Evolutionary conservation across 2,888 invertebrate species (phyloP).

Genomic region (Lasius platythorax): DNA sequence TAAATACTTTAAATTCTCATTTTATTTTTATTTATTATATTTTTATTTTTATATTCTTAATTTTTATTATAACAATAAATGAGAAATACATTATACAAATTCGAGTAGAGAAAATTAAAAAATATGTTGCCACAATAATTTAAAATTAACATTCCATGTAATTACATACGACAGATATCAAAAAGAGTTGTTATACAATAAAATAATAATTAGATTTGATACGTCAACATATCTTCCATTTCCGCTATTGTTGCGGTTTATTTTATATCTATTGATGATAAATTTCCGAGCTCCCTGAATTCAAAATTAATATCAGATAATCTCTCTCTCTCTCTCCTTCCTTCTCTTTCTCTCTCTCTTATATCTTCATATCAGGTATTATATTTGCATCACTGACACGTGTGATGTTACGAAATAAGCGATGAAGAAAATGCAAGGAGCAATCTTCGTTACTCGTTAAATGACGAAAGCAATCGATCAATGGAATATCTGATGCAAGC

Average conservation of each 20-base stretch:
- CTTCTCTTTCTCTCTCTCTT: neutral
- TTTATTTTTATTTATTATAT: neutral
- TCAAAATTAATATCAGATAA: neutral
- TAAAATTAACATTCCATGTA: neutral
- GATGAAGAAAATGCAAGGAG: neutral
- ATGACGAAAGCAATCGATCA: neutral
- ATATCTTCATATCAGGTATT: neutral
- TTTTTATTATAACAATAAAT: neutral
- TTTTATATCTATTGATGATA: neutral
- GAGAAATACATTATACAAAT: no score
- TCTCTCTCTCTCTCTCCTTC: neutral
- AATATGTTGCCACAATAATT: neutral
- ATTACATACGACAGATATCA: neutral
- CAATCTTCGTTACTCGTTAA: constrained; percentile 4
- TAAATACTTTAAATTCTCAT: neutral
- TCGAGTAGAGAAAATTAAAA: no score
- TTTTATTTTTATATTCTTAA: neutral
- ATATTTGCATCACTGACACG: neutral
- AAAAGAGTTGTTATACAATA: neutral
- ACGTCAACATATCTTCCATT: neutral
- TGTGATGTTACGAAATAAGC: constrained; percentile 5
- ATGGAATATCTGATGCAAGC: constrained; percentile 3
- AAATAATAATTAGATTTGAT: neutral
- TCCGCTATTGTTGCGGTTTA: neutral
- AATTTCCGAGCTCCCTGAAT: neutral